These are phyloP conservation scores for Sphecodes monilicornis DNA, from an alignment of 2,888 invertebrate species.

Conservation along the genomic window DNA sequence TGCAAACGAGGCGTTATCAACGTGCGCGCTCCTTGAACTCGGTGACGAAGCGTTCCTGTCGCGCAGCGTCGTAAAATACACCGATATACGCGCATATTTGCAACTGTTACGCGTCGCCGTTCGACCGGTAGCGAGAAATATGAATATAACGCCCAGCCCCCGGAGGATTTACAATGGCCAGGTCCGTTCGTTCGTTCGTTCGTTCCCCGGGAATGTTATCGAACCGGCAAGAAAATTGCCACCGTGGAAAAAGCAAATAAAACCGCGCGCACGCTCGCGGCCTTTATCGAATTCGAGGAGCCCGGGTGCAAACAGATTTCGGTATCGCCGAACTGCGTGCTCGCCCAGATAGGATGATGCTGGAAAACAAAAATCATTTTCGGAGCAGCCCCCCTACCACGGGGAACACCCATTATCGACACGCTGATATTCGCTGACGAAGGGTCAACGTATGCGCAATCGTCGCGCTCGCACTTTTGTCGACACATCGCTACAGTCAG, in stretches of 20 bases:
- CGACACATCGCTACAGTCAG: not conserved
- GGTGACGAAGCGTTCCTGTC: conserved; percentile 50
- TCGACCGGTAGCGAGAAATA: conserved; percentile 12
- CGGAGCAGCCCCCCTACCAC: not conserved
- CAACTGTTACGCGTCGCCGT: conserved; percentile 12
- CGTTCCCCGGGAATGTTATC: not conserved
- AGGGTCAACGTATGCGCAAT: not conserved
- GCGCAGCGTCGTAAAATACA: conserved; percentile 24
- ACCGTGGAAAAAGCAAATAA: conserved; percentile 9
- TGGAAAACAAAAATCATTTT: conserved; percentile 16
- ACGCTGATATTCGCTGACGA: not conserved
- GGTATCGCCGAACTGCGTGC: not conserved
- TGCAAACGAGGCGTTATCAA: conserved; percentile 45
- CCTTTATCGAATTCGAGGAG: conserved; percentile 1
- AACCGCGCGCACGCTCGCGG: not conserved
- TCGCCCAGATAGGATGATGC: not conserved
- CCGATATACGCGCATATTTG: conserved; percentile 28
- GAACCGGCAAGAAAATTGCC: conserved; percentile 13
- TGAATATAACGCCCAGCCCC: not conserved
- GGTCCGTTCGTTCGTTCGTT: not conserved
- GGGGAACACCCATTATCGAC: not conserved
- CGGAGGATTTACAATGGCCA: not conserved
- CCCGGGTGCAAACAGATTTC: conserved; percentile 1
- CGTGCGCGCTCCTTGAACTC: conserved; percentile 51
- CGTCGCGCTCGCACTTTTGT: not conserved